Evolutionary conservation across 2,797 vertebrate species (phyloP).

Genomic region (Melopsittacus undulatus): DNA sequence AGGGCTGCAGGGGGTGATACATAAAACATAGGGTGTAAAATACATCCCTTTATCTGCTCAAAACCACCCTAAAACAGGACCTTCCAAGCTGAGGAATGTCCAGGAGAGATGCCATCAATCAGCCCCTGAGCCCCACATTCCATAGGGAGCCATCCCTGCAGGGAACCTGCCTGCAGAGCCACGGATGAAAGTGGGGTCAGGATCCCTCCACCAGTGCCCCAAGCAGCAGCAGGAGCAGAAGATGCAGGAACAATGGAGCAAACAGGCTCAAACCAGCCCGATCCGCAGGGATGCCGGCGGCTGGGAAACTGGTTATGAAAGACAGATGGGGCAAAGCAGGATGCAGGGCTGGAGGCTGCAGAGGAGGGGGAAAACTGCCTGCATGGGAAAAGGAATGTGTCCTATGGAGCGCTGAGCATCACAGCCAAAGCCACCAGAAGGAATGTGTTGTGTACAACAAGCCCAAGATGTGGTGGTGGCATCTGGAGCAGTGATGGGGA

Average conservation of each 20-base stretch:
- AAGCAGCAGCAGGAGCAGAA: not conserved
- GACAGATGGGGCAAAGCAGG: not conserved
- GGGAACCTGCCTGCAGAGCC: not conserved
- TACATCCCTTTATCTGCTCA: not conserved
- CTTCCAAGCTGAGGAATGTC: not conserved
- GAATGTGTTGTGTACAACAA: not conserved
- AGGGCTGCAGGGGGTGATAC: not conserved
- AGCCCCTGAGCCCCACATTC: not conserved
- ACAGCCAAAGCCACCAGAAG: not conserved
- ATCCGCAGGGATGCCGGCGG: not conserved
- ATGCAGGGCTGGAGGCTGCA: not conserved
- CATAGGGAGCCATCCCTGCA: not conserved
- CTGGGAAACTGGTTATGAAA: not conserved
- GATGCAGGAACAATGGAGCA: not conserved
- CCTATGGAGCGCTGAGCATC: fast-evolving
- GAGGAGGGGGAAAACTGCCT: not conserved
- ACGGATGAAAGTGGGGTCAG: not conserved
- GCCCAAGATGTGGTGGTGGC: not conserved
- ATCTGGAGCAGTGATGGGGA: not conserved
- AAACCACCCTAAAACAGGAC: not conserved
- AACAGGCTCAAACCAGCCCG: not conserved
- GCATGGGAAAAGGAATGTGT: not conserved
- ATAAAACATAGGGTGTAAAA: not conserved
- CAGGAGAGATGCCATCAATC: not conserved
- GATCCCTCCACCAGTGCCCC: not conserved